A percentile compares a stretch with the other conserved stretches of the same genome.
These are phyloP conservation scores for Drosophila neocordata DNA, from an alignment of 1,140 invertebrate species.

Conservation along the genomic window DNA sequence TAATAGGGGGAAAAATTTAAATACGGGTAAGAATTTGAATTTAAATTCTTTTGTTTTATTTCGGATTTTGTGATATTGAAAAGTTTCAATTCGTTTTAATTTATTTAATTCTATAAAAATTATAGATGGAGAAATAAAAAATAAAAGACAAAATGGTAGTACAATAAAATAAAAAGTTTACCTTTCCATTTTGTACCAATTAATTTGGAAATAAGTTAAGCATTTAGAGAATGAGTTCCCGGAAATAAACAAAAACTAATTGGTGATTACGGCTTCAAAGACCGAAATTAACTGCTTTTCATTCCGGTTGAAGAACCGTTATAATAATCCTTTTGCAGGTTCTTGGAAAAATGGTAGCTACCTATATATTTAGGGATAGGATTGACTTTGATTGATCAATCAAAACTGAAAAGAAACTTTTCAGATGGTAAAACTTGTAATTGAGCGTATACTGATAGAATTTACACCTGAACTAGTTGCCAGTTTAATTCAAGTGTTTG, in stretches of 20 bases:
- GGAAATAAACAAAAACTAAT: not conserved
- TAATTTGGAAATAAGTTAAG: not conserved
- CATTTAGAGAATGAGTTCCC: not conserved
- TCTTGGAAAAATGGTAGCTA: not conserved
- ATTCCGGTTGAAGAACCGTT: not conserved
- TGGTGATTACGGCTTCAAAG: not conserved
- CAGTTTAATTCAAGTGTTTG: slow-evolving; percentile 1
- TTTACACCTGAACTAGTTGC: slow-evolving; percentile 9
- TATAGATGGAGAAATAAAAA: no score
- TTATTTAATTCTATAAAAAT: no score
- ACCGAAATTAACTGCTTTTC: not conserved
- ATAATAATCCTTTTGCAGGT: not conserved
- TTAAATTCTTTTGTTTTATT: no score
- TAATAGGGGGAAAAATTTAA: no score
- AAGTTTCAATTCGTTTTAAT: no score
- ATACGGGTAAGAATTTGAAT: no score
- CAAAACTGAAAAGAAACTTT: not conserved
- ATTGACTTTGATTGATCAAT: not conserved
- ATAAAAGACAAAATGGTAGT: no score
- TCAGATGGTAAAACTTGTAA: slow-evolving; percentile 42
- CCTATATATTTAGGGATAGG: not conserved
- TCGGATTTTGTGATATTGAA: no score
- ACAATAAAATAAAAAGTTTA: not conserved
- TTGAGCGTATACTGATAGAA: slow-evolving; percentile 38
- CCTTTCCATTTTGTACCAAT: not conserved